A percentile compares a stretch with the other conserved stretches of the same genome.
These are phyloP conservation scores for Coreius guichenoti DNA, from an alignment of 2,797 vertebrate genomes.

Conservation along the genomic window DNA sequence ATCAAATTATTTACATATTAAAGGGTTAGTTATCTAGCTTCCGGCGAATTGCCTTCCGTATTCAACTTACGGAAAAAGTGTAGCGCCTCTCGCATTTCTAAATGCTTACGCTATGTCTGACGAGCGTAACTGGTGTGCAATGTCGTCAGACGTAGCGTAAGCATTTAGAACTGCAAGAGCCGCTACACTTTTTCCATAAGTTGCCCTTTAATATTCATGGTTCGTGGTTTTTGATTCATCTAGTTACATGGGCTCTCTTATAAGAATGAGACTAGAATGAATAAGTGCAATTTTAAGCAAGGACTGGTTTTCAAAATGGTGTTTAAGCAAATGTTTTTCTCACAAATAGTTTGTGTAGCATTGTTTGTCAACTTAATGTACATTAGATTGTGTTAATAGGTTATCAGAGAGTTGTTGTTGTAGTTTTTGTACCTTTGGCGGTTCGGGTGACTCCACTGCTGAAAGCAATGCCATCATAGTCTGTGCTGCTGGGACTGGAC, in stretches of 20 bases:
- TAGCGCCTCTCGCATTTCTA: too few relatives aligned
- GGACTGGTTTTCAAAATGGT: background rate
- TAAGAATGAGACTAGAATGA: background rate
- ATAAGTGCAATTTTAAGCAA: background rate
- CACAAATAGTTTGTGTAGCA: background rate
- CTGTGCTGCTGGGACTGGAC: constrained; percentile 74
- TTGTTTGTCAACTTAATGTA: background rate
- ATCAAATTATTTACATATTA: background rate
- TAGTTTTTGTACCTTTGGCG: constrained; percentile 63
- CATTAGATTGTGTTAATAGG: background rate
- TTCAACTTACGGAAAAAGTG: too few relatives aligned
- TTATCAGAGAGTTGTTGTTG: background rate
- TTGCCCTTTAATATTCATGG: background rate
- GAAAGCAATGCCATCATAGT: constrained; percentile 76
- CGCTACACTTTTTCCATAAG: too few relatives aligned
- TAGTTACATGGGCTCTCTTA: background rate
- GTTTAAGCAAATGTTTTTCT: background rate
- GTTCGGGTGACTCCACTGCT: constrained; percentile 74
- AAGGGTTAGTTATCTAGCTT: too few relatives aligned
- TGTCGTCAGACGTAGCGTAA: too few relatives aligned
- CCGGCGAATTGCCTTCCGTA: too few relatives aligned
- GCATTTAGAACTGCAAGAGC: too few relatives aligned
- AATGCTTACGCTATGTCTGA: too few relatives aligned
- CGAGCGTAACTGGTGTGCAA: too few relatives aligned
- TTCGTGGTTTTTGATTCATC: background rate